Evolutionary conservation across 2,888 invertebrate species (phyloP), one percentile per base, ranked within the genome.

Genomic region (Lochmaea crataegi): DNA sequence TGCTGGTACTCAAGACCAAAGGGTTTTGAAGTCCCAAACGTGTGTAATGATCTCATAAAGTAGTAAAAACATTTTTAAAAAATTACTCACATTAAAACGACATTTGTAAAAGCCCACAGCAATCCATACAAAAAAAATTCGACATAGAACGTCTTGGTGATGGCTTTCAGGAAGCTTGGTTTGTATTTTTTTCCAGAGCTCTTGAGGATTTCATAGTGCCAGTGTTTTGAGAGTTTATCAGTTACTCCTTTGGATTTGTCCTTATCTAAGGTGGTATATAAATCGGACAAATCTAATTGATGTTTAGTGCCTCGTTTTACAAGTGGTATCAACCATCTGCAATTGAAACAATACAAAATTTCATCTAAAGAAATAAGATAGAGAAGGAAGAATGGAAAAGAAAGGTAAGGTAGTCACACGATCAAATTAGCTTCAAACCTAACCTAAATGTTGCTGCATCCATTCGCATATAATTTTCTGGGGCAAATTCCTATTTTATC

Each of bases 201-300:
- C 74, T 88, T 85, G 71, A 89, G 87, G 74, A 92, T 84, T 86
- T 92, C 92, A 84, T 89, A 89, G 73, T 89, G 86, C 93, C 93
- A 93, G 87, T 92, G 89, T 82, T 88, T 86, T 82, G 92, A 91
- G 14, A 94, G 86, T 53, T 87, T 87, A 82, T 93, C 89, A 2
- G 92, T 92, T 5, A 94, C 86, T 26, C 84, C 82, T 72, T 91
- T 89, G 0, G 94, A 93, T 65, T 88, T 86, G 83, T 94, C 92
- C 9, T 86, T 85, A 0, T 88, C 86, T 42, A 92, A 85, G 6
- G 90, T 89, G 82, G 90, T 90, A 86, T 91, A 92, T 22, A 94
- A 84, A 82, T 94, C 92, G 10, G 88, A 87, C 67, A 92, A 88
- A 79, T 90, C 90, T 12, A 95, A 86, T 74, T 91, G 90, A 77